Conservation (phyloP, 2,797 vertebrate species). For the Triplophysa yarkandensis region DNA sequence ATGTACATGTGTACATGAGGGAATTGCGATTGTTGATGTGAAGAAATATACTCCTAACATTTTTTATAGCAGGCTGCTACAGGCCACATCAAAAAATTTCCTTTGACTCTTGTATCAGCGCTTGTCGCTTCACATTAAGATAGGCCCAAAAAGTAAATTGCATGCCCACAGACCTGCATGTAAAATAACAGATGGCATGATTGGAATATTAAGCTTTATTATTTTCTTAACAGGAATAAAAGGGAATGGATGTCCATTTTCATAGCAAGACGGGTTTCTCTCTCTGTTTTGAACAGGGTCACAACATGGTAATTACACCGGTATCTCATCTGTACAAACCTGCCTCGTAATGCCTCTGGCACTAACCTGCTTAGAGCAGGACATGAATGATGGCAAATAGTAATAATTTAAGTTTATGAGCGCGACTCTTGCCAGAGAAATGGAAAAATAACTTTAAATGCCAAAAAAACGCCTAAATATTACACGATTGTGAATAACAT, state of each 20-base stretch:
- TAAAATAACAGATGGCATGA: not conserved
- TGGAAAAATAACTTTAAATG: constrained; percentile 2
- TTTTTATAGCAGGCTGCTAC: not conserved
- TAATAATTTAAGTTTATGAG: constrained; percentile 25
- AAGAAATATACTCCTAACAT: not conserved
- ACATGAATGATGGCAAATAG: constrained; percentile 23
- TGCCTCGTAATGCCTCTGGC: constrained; percentile 26
- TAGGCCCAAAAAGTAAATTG: not conserved
- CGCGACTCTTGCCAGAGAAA: not conserved
- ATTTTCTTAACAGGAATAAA: not conserved
- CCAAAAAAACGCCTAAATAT: not conserved
- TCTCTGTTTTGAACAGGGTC: constrained; percentile 6
- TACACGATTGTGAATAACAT: not conserved
- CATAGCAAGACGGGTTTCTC: not conserved
- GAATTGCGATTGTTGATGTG: not conserved
- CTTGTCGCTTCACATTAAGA: not conserved
- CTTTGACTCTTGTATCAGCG: not conserved
- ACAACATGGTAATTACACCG: constrained; percentile 28
- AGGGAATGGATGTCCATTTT: not conserved
- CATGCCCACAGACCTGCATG: not conserved
- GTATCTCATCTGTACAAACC: constrained; percentile 37
- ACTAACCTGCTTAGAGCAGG: not conserved
- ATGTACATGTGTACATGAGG: not conserved
- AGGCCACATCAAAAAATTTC: constrained; percentile 1
- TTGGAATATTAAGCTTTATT: constrained; percentile 6